Evolutionary conservation across 2,113 vertebrate species (phyloP).

Genomic region (Alouatta palliata): DNA sequence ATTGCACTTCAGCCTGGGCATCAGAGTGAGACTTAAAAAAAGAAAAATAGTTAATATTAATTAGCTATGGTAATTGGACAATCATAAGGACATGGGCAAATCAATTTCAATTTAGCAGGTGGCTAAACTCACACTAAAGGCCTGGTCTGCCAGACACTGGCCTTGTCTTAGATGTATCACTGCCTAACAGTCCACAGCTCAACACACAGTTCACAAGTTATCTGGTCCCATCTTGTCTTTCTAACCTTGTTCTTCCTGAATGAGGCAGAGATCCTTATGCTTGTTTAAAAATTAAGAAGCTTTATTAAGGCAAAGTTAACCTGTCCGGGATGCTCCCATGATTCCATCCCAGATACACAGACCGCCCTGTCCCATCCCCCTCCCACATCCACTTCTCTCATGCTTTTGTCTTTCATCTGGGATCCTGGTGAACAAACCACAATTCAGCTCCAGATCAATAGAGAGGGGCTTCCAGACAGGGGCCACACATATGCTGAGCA

Average conservation of each 20-base stretch:
- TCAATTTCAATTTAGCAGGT: neutral
- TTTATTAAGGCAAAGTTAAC: neutral
- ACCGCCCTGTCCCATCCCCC: fast-evolving
- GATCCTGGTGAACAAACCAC: neutral
- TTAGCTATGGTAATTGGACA: neutral
- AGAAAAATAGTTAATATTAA: neutral
- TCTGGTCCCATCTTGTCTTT: neutral
- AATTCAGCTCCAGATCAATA: neutral
- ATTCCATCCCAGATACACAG: neutral
- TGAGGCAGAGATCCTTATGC: neutral
- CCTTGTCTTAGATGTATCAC: neutral
- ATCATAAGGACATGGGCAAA: neutral
- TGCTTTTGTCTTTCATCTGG: no score
- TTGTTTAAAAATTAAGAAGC: neutral
- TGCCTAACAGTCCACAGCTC: neutral
- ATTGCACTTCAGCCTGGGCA: no score
- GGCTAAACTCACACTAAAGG: neutral
- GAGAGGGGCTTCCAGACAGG: neutral
- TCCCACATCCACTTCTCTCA: fast-evolving
- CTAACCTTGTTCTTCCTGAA: neutral
- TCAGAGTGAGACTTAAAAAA: no score
- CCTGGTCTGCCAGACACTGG: neutral
- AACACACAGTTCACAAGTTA: neutral
- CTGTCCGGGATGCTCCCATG: neutral
- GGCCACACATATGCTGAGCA: neutral